Evolutionary conservation across 2,113 vertebrate genomes (phyloP), one percentile per base, ranked within the genome.

Genomic region (Leptosomus discolor): DNA sequence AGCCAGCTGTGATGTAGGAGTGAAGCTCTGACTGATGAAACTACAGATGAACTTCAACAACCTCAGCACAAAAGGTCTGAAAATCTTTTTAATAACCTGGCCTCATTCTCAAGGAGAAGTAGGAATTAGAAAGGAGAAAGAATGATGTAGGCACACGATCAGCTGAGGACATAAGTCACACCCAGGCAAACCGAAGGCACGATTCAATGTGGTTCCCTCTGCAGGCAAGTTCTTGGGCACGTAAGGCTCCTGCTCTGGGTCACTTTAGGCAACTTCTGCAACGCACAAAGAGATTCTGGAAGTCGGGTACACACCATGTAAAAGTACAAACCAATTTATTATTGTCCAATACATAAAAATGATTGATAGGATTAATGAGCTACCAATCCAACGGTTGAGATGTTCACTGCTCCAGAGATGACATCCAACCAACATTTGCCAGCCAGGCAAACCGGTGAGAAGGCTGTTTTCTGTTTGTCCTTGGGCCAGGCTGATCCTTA

Each of bases 1-100:
- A 76, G 26, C 8, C 57, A 78, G 26, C 2, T 1, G 22, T 43
- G 73, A n/a, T 32, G 9, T 26, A 32, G 0, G 0, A 73, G 41
- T 36, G 34, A 61, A 71, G 39, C 15, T 77, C 58, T 61, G 23
- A 23, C 45, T 61, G 41, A 21, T 61, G 27, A 78, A 63, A 77
- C 48, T 73, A 67, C 43, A 57, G 29, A 11, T 9, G 24, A 78
- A 54, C 39, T 68, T 79, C 79, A 54, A 76, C 63, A 75, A 30
- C 36, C 26, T 15, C 30, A 60, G 10, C 15, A 64, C n/a, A 68
- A 95, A 94, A 84, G 29, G 11, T 73, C 36, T 48, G 23, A 60
- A 60, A 54, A 75, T 36, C 10, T 53, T 58, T 86, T 76, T 77
- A 64, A 83, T 51, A 94, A 83, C n/a, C 6, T 78, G 58, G 26